A percentile compares a stretch with the other conserved stretches of the same genome.
These are phyloP conservation scores for Erinaceus europaeus DNA, from an alignment of 2,113 vertebrate genomes.

Conservation along the genomic window DNA sequence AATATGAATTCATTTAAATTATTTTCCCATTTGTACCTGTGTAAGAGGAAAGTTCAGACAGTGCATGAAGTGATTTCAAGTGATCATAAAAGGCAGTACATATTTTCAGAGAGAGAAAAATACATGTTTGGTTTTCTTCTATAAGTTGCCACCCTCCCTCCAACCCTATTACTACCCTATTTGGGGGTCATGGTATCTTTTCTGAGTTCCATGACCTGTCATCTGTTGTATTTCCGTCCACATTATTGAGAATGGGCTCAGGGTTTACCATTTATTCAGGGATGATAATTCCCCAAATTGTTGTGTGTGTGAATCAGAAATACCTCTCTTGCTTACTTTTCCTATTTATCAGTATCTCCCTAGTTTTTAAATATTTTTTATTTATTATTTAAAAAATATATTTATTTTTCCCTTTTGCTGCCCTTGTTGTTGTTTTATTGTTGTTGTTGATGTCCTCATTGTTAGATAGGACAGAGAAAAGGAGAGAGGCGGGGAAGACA, in stretches of 20 bases:
- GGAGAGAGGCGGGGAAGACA: no score
- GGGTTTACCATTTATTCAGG: not conserved
- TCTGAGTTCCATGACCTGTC: not conserved
- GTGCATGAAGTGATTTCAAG: not conserved
- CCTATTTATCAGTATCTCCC: not conserved
- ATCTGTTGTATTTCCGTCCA: not conserved
- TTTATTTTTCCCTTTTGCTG: no score
- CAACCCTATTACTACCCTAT: not conserved
- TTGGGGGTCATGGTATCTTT: no score
- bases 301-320: not conserved
- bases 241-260: not conserved
- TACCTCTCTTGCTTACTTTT: not conserved
- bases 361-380: no score
- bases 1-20: not conserved
- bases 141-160: not conserved
- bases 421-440: no score
- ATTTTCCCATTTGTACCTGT: not conserved
- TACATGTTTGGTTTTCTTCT: not conserved
- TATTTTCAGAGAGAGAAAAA: slow-evolving; percentile 21
- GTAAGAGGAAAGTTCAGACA: no score
- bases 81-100: not conserved
- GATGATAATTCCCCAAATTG: not conserved
- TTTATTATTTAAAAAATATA: no score
- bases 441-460: no score
- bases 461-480: no score